Evolutionary conservation across 1,140 invertebrate species (phyloP).

Genomic region (Penaeus vannamei): DNA sequence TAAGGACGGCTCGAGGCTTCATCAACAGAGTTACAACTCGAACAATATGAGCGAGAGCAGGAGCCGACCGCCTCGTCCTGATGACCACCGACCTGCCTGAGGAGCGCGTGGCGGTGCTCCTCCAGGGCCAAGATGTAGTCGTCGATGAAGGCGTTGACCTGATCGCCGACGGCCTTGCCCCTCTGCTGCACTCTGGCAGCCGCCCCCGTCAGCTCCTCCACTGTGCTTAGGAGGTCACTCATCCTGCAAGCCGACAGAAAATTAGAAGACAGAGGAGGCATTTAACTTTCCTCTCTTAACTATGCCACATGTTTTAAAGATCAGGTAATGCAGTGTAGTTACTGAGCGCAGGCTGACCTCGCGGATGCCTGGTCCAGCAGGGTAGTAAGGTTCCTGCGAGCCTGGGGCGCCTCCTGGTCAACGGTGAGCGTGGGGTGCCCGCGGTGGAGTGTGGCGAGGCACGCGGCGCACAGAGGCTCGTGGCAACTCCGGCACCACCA

Average conservation of each 20-base stretch:
- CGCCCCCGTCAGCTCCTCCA: conserved; percentile 48
- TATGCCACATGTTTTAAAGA: background rate
- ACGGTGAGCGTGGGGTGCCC: conserved; percentile 57
- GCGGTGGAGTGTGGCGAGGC: conserved; percentile 58
- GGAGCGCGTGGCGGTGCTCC: conserved; percentile 76
- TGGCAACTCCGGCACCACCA: conserved; percentile 66
- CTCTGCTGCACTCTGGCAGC: conserved; percentile 40
- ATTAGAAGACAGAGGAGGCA: background rate
- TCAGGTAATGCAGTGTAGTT: too few relatives aligned
- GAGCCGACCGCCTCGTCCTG: too few relatives aligned
- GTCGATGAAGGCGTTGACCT: conserved; percentile 77
- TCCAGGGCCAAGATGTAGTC: conserved; percentile 78
- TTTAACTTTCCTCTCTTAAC: background rate
- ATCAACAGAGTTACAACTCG: too few relatives aligned
- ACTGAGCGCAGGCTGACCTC: background rate
- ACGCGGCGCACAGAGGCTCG: conserved; percentile 56
- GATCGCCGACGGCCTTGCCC: conserved; percentile 37
- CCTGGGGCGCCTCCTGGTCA: conserved; percentile 46
- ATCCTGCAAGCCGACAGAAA: conserved; percentile 24
- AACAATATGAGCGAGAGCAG: too few relatives aligned
- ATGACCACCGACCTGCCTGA: conserved; percentile 71
- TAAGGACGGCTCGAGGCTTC: too few relatives aligned
- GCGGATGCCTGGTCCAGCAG: conserved; percentile 43
- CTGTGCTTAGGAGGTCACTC: conserved; percentile 35
- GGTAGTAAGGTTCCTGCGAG: conserved; percentile 28